Conservation (phyloP, 92 coral and sea anemone species). For the Parazoanthus darwini region DNA sequence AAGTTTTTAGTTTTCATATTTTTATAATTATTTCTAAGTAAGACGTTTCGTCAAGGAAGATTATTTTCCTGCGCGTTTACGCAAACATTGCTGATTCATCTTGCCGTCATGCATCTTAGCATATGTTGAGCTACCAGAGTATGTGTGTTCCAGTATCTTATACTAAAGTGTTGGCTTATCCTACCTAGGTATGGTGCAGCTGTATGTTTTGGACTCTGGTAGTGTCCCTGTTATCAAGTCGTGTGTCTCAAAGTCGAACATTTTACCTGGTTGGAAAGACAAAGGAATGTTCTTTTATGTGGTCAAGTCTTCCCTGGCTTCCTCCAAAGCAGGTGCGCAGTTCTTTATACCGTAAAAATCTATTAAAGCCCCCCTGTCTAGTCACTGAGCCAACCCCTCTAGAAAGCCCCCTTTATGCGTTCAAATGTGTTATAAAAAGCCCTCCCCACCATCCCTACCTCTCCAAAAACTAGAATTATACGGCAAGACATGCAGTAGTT, state of each 20-base stretch:
- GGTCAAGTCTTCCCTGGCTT: slow-evolving; percentile 56
- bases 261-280: slow-evolving; percentile 88
- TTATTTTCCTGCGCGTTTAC: no score
- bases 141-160: not conserved
- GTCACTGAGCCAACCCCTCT: no score
- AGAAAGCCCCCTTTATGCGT: no score
- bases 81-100: not conserved
- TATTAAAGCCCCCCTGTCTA: no score
- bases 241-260: slow-evolving; percentile 69
- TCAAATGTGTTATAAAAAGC: no score
- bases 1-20: no score
- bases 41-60: no score
- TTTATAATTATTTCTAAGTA: no score
- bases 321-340: slow-evolving; percentile 45
- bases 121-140: not conserved
- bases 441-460: no score
- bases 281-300: slow-evolving; percentile 90
- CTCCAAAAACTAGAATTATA: no score
- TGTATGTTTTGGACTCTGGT: slow-evolving; percentile 84
- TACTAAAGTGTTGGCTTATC: not conserved
- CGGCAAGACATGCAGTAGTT: no score
- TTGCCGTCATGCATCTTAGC: not conserved
- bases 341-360: not conserved
- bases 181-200: slow-evolving; percentile 54
- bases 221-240: slow-evolving; percentile 92